These are phyloP conservation scores for Sycophila sp. DNA, from an alignment of 1,140 invertebrate species.

Conservation along the genomic window DNA sequence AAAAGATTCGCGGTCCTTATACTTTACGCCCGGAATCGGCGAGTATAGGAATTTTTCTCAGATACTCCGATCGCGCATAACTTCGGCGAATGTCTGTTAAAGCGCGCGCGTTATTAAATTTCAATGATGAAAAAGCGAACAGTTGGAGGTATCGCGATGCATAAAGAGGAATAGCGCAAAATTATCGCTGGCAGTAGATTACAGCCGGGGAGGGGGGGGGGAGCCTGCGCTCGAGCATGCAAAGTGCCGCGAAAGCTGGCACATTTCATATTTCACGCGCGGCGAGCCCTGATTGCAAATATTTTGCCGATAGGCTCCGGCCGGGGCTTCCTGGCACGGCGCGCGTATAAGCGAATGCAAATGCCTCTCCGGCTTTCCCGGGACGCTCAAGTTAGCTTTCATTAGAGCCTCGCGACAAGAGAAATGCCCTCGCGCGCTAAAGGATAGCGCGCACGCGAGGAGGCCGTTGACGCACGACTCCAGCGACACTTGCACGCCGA, in stretches of 20 bases:
- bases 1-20: too few relatives aligned
- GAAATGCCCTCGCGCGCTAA: not conserved
- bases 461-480: slow-evolving; percentile 56
- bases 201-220: not conserved
- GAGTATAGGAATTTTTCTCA: too few relatives aligned
- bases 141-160: too few relatives aligned
- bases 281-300: slow-evolving; percentile 39
- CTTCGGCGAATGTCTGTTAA: slow-evolving; percentile 5
- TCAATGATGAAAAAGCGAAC: slow-evolving; percentile 10
- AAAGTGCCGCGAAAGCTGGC: too few relatives aligned
- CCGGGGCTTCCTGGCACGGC: slow-evolving; percentile 29
- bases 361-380: not conserved
- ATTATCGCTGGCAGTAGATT: slow-evolving; percentile 7
- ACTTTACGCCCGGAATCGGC: too few relatives aligned
- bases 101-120: slow-evolving; percentile 9
- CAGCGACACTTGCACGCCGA: slow-evolving; percentile 62
- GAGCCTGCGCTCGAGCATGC: not conserved
- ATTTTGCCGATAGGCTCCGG: slow-evolving; percentile 23
- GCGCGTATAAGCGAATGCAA: slow-evolving; percentile 27
- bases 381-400: not conserved
- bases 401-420: not conserved
- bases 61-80: not conserved
- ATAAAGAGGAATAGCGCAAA: not conserved
- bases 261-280: slow-evolving; percentile 20
- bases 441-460: not conserved